These are phyloP conservation scores for Muscicapa adusta DNA, from an alignment of 2,113 vertebrate species.

Conservation along the genomic window DNA sequence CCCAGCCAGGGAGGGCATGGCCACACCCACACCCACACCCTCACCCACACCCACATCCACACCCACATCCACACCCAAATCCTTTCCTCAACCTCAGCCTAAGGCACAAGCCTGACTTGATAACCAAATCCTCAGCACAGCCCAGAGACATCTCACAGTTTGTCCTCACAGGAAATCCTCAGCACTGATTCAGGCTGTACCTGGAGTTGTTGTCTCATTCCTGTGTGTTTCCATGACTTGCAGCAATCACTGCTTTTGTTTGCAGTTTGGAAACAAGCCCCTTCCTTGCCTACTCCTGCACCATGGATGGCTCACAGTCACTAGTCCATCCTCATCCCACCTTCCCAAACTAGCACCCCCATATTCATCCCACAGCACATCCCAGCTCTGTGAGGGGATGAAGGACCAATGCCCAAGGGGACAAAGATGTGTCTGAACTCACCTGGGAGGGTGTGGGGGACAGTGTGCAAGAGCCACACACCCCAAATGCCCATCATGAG, in stretches of 20 bases:
- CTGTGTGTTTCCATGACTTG: not conserved
- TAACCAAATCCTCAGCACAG: not conserved
- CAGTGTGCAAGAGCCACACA: too few relatives aligned
- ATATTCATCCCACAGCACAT: not conserved
- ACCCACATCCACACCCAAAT: too few relatives aligned
- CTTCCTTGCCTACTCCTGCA: not conserved
- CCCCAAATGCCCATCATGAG: fast-evolving
- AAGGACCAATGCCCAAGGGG: not conserved
- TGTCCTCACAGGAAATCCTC: not conserved
- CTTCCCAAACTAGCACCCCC: not conserved
- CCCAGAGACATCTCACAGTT: not conserved
- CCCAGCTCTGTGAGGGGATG: not conserved
- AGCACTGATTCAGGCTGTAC: not conserved
- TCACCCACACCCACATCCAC: too few relatives aligned
- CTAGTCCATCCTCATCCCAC: fast-evolving
- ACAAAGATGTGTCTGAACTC: not conserved
- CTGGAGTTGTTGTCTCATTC: not conserved
- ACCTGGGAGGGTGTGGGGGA: fast-evolving
- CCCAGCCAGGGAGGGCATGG: fast-evolving
- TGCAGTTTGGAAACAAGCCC: not conserved
- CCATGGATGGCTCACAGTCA: fast-evolving
- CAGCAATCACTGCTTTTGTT: not conserved
- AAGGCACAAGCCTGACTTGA: not conserved
- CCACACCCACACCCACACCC: too few relatives aligned
- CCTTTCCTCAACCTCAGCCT: not conserved